A percentile compares a stretch with the other conserved stretches of the same genome.
phyloP scores from a whole-genome alignment of 2,888 invertebrate species.

The Chaetogeoica ovagalla region DNA sequence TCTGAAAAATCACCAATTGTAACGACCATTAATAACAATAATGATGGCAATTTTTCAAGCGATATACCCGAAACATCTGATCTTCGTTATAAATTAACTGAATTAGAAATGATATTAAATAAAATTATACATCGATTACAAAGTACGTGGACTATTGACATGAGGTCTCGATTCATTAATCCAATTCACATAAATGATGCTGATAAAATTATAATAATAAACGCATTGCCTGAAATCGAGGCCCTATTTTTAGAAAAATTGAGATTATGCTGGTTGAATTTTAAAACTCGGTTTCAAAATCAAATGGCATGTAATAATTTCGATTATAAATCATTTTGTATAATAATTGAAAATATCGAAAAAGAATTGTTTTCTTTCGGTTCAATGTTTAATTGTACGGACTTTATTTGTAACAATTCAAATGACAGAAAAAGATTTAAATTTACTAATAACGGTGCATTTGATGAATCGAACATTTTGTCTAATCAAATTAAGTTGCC shows the following conservation, averaged over 20 bases:
- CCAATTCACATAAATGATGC: neutral
- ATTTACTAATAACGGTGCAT: neutral
- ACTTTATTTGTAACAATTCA: no score
- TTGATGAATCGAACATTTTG: neutral
- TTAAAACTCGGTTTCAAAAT: neutral
- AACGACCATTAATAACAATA: neutral
- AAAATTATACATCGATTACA: neutral
- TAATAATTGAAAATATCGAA: neutral
- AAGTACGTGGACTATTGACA: neutral
- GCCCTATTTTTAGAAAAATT: conserved; percentile 5
- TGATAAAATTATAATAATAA: neutral
- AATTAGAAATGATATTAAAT: neutral
- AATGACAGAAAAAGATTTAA: neutral
- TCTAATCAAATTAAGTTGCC: no score
- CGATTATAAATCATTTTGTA: neutral
- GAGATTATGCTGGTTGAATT: neutral
- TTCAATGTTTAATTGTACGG: neutral
- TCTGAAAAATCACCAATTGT: neutral
- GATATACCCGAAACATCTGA: neutral
- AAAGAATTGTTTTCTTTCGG: neutral
- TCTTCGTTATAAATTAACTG: neutral
- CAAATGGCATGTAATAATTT: no score
- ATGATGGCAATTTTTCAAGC: neutral
- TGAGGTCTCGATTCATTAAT: neutral
- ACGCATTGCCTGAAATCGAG: neutral